Evolutionary conservation across 2,113 vertebrate species (phyloP), one percentile per base, ranked within the genome.

Genomic region (Trogon melanurus): DNA sequence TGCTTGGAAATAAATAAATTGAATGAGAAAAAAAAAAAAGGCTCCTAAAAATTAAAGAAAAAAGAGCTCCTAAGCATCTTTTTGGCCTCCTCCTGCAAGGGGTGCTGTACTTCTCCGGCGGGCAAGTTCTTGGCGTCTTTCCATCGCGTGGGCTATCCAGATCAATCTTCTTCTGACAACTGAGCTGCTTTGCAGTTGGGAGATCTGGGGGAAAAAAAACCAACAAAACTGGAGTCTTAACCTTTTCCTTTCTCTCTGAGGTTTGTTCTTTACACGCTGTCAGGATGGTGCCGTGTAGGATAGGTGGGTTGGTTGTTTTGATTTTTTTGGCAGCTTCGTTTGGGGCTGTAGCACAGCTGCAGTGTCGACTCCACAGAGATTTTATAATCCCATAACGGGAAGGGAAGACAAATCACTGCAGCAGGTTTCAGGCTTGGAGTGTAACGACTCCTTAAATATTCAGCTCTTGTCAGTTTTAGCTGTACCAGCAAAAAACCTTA

Each of bases 111-210:
- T 72, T 76, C 36, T 72, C 23, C 50, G 61, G 70, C 0, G 0
- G 51, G 15, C 58, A 3, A 30, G 18, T 80, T 91, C 41, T 66
- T 54, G 61, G 47, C 56, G 20, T 9, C 34, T 88, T 79, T 58
- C 27, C 13, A 2, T 89, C 0, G 0, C 2, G 3, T 4, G 13
- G n/a, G 25, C 64, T 44, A 10, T 74, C 21, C 0, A 0, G 2
- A 45, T 90, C 36, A 6, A 16, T 54, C 60, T 48, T 41, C 38
- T 26, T 72, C 20, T 64, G 86, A 36, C 48, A 57, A 71, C 48
- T 72, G 41, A 69, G 9, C 32, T 30, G 75, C 64, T 85, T 73
- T 5, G 2, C 29, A 11, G 26, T 4, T 62, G 56, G 61, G 51
- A 90, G 30, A 44, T 18, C 41, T 41, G 41, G 41, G 41, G 36